These are phyloP conservation scores for Macroramphosus scolopax DNA, from an alignment of 2,797 vertebrate genomes.

Conservation along the genomic window DNA sequence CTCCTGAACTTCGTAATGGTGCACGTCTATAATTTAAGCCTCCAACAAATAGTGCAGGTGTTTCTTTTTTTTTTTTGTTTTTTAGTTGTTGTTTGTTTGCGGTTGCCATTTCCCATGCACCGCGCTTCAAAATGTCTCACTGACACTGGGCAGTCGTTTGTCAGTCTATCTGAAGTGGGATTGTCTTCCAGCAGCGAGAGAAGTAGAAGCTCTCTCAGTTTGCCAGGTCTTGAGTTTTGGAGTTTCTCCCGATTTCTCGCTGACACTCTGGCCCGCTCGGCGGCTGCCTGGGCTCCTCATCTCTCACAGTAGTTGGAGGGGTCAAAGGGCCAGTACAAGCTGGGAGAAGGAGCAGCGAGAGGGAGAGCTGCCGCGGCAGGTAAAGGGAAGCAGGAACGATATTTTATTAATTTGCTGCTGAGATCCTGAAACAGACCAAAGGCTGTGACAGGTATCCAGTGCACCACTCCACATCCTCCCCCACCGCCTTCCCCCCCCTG, in stretches of 20 bases:
- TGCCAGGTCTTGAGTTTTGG: slow-evolving; percentile 60
- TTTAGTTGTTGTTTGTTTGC: slow-evolving; percentile 59
- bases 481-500: slow-evolving; percentile 60
- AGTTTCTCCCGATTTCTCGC: slow-evolving; percentile 65
- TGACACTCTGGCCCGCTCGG: slow-evolving; percentile 71
- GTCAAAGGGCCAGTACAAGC: slow-evolving; percentile 77
- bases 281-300: slow-evolving; percentile 72
- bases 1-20: slow-evolving; percentile 13
- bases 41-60: slow-evolving; percentile 30
- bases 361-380: slow-evolving; percentile 73
- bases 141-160: slow-evolving; percentile 69
- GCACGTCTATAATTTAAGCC: slow-evolving; percentile 23
- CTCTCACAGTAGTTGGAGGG: slow-evolving; percentile 73
- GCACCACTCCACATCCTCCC: slow-evolving; percentile 59
- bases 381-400: slow-evolving; percentile 78
- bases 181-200: slow-evolving; percentile 68
- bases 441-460: slow-evolving; percentile 81
- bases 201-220: slow-evolving; percentile 52
- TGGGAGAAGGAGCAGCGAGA: slow-evolving; percentile 67
- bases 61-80: slow-evolving; percentile 49
- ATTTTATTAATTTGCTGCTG: slow-evolving; percentile 84
- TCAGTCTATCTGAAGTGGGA: slow-evolving; percentile 75
- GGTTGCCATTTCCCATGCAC: slow-evolving; percentile 61
- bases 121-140: slow-evolving; percentile 67
- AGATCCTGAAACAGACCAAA: slow-evolving; percentile 81